These are phyloP conservation scores for Takifugu rubripes DNA, from an alignment of 2,797 vertebrate genomes.

Conservation along the genomic window DNA sequence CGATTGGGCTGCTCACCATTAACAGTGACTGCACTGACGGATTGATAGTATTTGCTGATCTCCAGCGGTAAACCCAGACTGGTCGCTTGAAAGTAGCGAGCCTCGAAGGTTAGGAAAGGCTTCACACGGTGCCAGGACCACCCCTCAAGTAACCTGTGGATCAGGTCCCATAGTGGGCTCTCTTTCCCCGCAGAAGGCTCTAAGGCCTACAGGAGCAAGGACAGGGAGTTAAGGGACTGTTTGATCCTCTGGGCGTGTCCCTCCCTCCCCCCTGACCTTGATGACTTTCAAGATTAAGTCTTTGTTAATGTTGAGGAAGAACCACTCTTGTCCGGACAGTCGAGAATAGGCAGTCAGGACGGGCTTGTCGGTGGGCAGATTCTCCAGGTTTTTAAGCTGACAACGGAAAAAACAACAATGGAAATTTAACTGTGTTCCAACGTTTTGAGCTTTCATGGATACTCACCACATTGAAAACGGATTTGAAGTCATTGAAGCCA, in stretches of 20 bases:
- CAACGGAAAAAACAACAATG: slow-evolving; percentile 22
- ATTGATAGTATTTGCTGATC: slow-evolving; percentile 75
- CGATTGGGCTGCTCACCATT: slow-evolving; percentile 66
- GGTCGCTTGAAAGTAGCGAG: slow-evolving; percentile 74
- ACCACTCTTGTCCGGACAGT: slow-evolving; percentile 78
- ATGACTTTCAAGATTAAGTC: slow-evolving; percentile 63
- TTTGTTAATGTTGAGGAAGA: slow-evolving; percentile 72
- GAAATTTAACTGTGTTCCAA: background rate
- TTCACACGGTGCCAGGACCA: slow-evolving; percentile 67
- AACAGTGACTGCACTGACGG: slow-evolving; percentile 58
- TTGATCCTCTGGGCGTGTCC: background rate
- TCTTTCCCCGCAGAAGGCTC: slow-evolving; percentile 58
- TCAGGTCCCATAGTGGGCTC: slow-evolving; percentile 49
- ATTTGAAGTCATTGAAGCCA: slow-evolving; percentile 61
- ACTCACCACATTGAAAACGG: slow-evolving; percentile 77
- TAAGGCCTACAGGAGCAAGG: slow-evolving; percentile 51
- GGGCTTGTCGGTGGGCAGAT: slow-evolving; percentile 67
- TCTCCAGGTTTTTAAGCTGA: slow-evolving; percentile 80
- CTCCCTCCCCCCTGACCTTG: slow-evolving; percentile 68
- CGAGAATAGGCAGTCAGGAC: slow-evolving; percentile 73
- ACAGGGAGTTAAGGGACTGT: background rate
- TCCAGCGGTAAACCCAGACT: slow-evolving; percentile 77
- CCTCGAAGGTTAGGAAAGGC: slow-evolving; percentile 66
- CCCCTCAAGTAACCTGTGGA: slow-evolving; percentile 67
- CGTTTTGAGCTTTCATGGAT: background rate